phyloP scores from a whole-genome alignment of 1,140 invertebrate genomes.

The Drosophila simulans region DNA sequence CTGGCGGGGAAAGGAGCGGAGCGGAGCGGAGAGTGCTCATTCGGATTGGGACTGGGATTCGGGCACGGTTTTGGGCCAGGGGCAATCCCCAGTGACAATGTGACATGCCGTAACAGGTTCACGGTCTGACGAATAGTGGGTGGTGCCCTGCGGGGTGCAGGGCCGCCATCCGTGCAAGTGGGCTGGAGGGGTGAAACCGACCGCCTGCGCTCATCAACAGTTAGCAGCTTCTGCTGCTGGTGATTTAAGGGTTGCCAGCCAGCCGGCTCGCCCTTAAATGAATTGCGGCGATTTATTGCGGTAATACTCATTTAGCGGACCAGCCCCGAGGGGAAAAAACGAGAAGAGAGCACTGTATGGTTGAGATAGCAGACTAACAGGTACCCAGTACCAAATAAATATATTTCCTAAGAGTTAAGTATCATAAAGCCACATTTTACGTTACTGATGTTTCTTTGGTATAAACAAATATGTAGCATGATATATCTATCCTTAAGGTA shows the following conservation, averaged over 20 bases:
- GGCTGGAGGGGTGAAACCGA: conserved; percentile 10
- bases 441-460: no score
- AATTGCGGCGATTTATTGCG: conserved; percentile 83
- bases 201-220: conserved; percentile 68
- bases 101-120: conserved; percentile 81
- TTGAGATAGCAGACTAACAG: neutral
- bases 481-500: no score
- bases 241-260: conserved; percentile 77
- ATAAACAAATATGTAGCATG: no score
- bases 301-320: conserved; percentile 80
- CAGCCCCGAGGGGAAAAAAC: conserved; percentile 21
- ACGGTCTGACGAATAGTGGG: conserved; percentile 68
- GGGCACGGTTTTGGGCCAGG: conserved; percentile 12
- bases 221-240: conserved; percentile 67
- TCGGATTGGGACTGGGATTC: neutral
- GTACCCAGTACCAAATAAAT: neutral
- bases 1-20: conserved; percentile 25
- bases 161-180: conserved; percentile 1
- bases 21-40: conserved; percentile 27
- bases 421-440: no score
- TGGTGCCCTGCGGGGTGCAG: conserved; percentile 32
- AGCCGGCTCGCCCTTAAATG: conserved; percentile 67
- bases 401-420: neutral
- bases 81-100: conserved; percentile 79
- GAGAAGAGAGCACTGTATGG: neutral